phyloP scores from a whole-genome alignment of 2,888 invertebrate genomes.

The Cryptocephalus moraei region DNA sequence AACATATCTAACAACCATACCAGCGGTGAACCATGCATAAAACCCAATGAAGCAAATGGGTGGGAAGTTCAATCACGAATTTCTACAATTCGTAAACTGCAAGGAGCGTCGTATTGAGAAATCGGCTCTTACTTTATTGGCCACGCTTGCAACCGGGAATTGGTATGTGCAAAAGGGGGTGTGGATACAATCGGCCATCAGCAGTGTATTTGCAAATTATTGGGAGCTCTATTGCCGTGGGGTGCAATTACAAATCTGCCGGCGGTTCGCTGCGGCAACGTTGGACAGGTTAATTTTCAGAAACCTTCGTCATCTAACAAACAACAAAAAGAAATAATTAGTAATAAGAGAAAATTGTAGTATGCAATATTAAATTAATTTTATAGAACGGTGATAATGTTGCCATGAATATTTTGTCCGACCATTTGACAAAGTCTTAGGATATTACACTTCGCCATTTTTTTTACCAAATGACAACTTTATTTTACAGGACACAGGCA shows the following conservation, averaged over 20 bases:
- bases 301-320: too few relatives aligned
- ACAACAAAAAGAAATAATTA: too few relatives aligned
- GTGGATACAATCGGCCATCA: background rate
- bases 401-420: too few relatives aligned
- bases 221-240: background rate
- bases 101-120: background rate
- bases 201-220: background rate
- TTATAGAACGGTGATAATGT: too few relatives aligned
- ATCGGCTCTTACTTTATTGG: background rate
- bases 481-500: too few relatives aligned
- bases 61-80: background rate
- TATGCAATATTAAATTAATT: too few relatives aligned
- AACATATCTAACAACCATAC: background rate
- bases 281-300: background rate
- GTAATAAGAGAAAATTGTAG: too few relatives aligned
- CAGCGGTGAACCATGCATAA: background rate
- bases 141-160: background rate
- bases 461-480: too few relatives aligned
- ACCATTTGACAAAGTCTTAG: too few relatives aligned
- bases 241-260: background rate
- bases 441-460: too few relatives aligned
- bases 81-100: background rate
- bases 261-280: background rate
- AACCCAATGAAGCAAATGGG: background rate
- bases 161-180: background rate